Conservation (phyloP, 2,113 vertebrate genomes). For the Pantherophis guttatus region DNA sequence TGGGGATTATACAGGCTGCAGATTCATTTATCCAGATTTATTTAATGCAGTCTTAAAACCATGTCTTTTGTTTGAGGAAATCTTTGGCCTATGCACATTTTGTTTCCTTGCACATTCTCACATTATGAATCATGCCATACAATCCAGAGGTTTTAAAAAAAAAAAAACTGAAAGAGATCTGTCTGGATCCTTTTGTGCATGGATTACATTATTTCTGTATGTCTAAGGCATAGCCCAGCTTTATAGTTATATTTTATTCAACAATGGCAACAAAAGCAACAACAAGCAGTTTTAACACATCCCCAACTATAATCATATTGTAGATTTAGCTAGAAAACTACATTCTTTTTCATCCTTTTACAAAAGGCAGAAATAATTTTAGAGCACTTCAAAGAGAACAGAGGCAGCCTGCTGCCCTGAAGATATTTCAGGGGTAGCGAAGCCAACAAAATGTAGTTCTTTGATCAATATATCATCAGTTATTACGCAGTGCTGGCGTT, state of each 20-base stretch:
- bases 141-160: background rate
- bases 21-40: background rate
- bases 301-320: background rate
- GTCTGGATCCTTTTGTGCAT: background rate
- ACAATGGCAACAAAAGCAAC: background rate
- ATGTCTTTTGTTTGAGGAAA: background rate
- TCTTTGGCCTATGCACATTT: background rate
- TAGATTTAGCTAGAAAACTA: background rate
- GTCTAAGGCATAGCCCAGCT: too few relatives aligned
- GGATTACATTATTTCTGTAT: background rate
- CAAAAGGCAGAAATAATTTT: background rate
- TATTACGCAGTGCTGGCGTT: background rate
- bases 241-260: too few relatives aligned
- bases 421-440: background rate
- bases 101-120: background rate
- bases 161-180: background rate
- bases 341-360: background rate
- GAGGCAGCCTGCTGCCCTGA: background rate
- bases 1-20: background rate
- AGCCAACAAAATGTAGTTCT: slow-evolving; percentile 8
- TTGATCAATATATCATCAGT: slow-evolving; percentile 22
- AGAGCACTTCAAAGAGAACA: slow-evolving; percentile 10
- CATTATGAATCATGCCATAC: background rate
- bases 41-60: background rate
- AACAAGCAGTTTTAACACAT: background rate